Conservation (phyloP, 2,888 invertebrate species). For the Stratiomys singularior region DNA sequence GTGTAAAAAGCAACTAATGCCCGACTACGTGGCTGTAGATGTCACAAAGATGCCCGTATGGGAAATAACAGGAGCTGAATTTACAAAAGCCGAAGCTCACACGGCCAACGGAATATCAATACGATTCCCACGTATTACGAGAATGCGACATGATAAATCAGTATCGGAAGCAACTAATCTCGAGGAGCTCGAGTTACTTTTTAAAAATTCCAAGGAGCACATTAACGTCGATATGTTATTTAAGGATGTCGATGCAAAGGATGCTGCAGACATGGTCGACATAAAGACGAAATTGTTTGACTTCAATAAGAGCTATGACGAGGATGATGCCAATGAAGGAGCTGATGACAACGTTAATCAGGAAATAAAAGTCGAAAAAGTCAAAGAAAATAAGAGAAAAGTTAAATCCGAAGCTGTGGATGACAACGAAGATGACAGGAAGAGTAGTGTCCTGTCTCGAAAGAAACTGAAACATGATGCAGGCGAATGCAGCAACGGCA, state of each 20-base stretch:
- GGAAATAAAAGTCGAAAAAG: conserved; percentile 10
- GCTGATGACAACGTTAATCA: conserved; percentile 9
- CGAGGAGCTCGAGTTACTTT: conserved; percentile 75
- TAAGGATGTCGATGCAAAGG: conserved; percentile 55
- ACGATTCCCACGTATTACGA: conserved; percentile 89
- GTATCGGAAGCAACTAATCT: conserved; percentile 87
- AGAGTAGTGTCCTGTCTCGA: not conserved
- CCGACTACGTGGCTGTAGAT: conserved; percentile 87
- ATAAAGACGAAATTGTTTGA: conserved; percentile 55
- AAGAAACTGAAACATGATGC: conserved; percentile 48
- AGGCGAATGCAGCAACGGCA: conserved; percentile 14
- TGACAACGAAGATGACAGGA: not conserved
- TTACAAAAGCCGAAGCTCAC: conserved; percentile 83
- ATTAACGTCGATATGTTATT: conserved; percentile 63
- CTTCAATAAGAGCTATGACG: conserved; percentile 51
- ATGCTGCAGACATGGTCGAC: conserved; percentile 50
- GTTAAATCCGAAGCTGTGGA: conserved; percentile 5
- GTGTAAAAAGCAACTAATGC: conserved; percentile 84
- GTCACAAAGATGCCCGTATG: conserved; percentile 91
- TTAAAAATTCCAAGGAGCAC: conserved; percentile 71
- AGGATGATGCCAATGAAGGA: not conserved
- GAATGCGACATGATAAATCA: conserved; percentile 84
- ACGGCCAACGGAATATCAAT: conserved; percentile 95
- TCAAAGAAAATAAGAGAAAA: conserved; percentile 20
- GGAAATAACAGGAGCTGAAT: conserved; percentile 90